phyloP scores from a whole-genome alignment of 2,113 vertebrate species.

The Puntigrus tetrazona region DNA sequence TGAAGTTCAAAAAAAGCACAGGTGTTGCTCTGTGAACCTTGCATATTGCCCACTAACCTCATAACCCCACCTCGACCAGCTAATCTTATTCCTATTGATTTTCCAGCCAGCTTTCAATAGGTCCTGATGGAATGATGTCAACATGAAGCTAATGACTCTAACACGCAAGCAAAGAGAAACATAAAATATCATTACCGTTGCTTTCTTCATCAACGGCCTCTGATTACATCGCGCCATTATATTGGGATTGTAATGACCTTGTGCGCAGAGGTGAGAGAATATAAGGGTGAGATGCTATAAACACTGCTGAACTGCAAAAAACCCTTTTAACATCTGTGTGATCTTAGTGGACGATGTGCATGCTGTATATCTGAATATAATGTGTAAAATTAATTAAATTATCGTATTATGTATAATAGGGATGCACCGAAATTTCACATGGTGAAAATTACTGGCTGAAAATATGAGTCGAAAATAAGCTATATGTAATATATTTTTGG shows the following conservation, averaged over 20 bases:
- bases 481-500: too few relatives aligned
- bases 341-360: neutral
- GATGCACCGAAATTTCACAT: too few relatives aligned
- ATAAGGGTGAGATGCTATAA: slow-evolving; percentile 36
- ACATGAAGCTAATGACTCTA: slow-evolving; percentile 87
- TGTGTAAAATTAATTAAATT: neutral
- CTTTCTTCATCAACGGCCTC: slow-evolving; percentile 79
- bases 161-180: slow-evolving; percentile 83
- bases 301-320: slow-evolving; percentile 35
- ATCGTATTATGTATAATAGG: too few relatives aligned
- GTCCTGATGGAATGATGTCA: slow-evolving; percentile 88
- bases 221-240: slow-evolving; percentile 87
- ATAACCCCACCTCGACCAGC: slow-evolving; percentile 89
- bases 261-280: slow-evolving; percentile 39
- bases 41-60: slow-evolving; percentile 84
- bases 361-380: neutral
- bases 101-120: slow-evolving; percentile 85
- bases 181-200: slow-evolving; percentile 87
- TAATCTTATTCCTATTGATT: slow-evolving; percentile 98
- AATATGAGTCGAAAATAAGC: too few relatives aligned
- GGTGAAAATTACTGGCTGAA: too few relatives aligned
- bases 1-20: slow-evolving; percentile 48
- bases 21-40: slow-evolving; percentile 86
- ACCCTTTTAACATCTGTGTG: neutral
- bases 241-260: slow-evolving; percentile 77